A percentile compares a stretch with the other conserved stretches of the same genome.
These are phyloP conservation scores for Manis javanica DNA, from an alignment of 2,797 vertebrate genomes.

Conservation along the genomic window DNA sequence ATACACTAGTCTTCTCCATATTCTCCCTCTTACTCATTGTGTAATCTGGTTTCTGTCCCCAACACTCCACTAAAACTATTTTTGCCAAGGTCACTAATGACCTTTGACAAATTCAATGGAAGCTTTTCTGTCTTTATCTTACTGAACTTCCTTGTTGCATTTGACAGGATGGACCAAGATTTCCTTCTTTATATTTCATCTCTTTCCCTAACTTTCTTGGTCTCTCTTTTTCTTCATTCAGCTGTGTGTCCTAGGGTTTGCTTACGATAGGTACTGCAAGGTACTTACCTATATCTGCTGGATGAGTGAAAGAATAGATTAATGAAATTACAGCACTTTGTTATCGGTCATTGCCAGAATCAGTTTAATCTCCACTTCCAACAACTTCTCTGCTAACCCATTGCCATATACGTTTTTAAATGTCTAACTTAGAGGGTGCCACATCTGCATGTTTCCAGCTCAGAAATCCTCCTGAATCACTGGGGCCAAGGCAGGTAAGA, in stretches of 20 bases:
- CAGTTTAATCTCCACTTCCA: neutral
- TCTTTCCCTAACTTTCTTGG: neutral
- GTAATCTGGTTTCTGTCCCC: conserved; percentile 65
- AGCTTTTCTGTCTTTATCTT: conserved; percentile 54
- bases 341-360: conserved; percentile 31
- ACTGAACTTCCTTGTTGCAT: neutral
- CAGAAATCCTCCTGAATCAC: neutral
- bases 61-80: conserved; percentile 33
- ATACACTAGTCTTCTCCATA: neutral
- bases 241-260: neutral
- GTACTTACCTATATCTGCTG: neutral
- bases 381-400: neutral
- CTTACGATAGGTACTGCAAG: neutral
- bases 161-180: conserved; percentile 1
- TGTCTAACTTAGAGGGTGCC: neutral
- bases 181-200: conserved; percentile 25
- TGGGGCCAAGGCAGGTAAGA: neutral
- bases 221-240: neutral
- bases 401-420: conserved; percentile 22
- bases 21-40: conserved; percentile 9
- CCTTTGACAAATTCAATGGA: conserved; percentile 64
- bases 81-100: conserved; percentile 67
- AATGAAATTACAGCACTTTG: neutral
- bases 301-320: conserved; percentile 12
- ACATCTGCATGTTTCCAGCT: neutral